These are phyloP conservation scores for Azemiops feae DNA, from an alignment of 2,113 vertebrate species.

Conservation along the genomic window DNA sequence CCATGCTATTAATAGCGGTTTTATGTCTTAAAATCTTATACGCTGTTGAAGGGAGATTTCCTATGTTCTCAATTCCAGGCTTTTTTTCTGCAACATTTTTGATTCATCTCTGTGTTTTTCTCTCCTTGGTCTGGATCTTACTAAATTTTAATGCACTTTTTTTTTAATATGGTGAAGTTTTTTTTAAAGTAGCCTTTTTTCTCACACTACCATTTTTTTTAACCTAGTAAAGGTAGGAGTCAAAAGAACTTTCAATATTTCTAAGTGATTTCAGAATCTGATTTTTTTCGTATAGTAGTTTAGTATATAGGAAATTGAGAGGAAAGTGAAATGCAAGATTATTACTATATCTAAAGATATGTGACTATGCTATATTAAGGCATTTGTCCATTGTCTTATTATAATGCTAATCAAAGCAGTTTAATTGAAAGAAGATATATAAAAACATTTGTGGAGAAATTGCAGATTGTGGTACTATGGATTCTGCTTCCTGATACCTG, in stretches of 20 bases:
- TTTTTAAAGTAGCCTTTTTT: conserved; percentile 1
- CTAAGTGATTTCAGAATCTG: conserved; percentile 40
- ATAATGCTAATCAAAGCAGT: not conserved
- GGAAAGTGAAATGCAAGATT: conserved; percentile 3
- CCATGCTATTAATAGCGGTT: not conserved
- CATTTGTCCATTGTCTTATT: not conserved
- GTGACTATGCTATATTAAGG: not conserved
- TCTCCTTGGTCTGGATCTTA: not conserved
- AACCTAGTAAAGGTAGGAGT: not conserved
- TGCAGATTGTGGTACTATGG: not conserved
- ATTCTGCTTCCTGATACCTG: not conserved
- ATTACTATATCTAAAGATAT: conserved; percentile 14
- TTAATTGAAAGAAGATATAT: not conserved
- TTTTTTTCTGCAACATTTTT: not conserved
- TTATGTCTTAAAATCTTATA: not conserved
- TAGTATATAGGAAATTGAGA: conserved; percentile 32
- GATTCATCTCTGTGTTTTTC: not conserved
- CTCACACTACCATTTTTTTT: conserved; percentile 15
- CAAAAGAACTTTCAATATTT: conserved; percentile 14
- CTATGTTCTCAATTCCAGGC: not conserved
- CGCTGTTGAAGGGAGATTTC: not conserved
- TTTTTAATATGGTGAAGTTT: not conserved
- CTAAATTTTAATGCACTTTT: conserved; percentile 1
- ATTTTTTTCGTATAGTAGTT: conserved; percentile 25
- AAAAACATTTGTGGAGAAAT: not conserved